Evolutionary conservation across 2,113 vertebrate genomes (phyloP).

Genomic region (Onychostruthus taczanowskii): DNA sequence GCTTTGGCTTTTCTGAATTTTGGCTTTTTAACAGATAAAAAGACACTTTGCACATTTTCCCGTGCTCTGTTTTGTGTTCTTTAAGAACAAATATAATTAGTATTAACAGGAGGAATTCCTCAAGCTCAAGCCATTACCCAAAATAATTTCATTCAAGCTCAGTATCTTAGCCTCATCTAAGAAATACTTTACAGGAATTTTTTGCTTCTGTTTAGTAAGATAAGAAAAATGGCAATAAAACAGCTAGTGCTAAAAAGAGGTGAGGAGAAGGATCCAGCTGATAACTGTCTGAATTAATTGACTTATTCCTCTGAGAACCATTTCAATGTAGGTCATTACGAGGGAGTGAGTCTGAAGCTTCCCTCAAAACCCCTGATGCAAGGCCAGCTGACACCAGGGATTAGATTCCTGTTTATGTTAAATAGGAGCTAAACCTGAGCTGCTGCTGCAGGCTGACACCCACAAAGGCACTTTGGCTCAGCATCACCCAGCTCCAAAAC

Average conservation of each 20-base stretch:
- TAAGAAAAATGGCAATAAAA: background rate
- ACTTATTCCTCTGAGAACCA: background rate
- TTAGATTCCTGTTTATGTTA: background rate
- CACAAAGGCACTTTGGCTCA: background rate
- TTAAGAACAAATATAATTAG: background rate
- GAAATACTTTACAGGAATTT: background rate
- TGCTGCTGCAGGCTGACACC: background rate
- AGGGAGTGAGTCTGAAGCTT: background rate
- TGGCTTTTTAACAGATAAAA: background rate
- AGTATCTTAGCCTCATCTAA: background rate
- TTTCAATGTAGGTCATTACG: background rate
- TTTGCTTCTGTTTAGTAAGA: background rate
- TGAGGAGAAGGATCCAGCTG: background rate
- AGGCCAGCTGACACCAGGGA: background rate
- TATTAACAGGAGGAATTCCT: background rate
- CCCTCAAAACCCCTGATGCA: background rate
- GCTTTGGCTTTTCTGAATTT: background rate
- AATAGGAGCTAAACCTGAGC: background rate
- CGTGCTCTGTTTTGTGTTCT: background rate
- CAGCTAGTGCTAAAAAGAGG: background rate
- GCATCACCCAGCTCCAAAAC: background rate
- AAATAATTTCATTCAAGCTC: background rate
- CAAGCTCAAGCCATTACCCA: background rate
- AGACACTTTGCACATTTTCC: background rate
- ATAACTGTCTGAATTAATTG: slow-evolving; percentile 4